Conservation (phyloP, 2,888 invertebrate species). For the Zelleria hepariella region DNA sequence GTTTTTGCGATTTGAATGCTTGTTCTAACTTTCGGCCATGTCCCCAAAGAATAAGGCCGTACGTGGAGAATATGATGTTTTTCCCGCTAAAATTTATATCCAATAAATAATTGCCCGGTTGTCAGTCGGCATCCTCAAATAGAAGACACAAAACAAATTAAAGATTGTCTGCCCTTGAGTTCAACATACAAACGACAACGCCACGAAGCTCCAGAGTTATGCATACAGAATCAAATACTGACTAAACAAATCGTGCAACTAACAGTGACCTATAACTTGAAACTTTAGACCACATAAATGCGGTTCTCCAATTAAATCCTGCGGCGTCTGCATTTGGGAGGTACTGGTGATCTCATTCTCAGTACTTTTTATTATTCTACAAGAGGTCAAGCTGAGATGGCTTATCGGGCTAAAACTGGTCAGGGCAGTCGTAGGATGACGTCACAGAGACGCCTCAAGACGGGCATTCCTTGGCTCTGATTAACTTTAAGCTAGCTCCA, state of each 20-base stretch:
- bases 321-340: not conserved
- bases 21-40: too few relatives aligned
- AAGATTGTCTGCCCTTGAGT: not conserved
- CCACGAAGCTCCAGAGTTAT: not conserved
- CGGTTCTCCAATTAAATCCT: not conserved
- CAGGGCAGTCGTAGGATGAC: conserved; percentile 42
- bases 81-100: not conserved
- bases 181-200: not conserved
- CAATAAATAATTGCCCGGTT: not conserved
- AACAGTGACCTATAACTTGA: not conserved
- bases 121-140: not conserved
- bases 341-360: not conserved
- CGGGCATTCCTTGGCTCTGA: conserved; percentile 13
- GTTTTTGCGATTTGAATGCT: not conserved
- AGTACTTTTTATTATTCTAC: not conserved
- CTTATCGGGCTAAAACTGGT: conserved; percentile 49
- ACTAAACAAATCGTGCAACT: not conserved
- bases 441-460: conserved; percentile 55
- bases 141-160: not conserved
- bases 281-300: not conserved
- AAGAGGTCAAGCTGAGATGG: not conserved
- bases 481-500: not conserved
- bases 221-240: not conserved
- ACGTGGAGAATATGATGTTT: not conserved
- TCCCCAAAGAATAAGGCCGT: too few relatives aligned